Conservation (phyloP, 1,140 invertebrate genomes). For the Augochlora pura region DNA sequence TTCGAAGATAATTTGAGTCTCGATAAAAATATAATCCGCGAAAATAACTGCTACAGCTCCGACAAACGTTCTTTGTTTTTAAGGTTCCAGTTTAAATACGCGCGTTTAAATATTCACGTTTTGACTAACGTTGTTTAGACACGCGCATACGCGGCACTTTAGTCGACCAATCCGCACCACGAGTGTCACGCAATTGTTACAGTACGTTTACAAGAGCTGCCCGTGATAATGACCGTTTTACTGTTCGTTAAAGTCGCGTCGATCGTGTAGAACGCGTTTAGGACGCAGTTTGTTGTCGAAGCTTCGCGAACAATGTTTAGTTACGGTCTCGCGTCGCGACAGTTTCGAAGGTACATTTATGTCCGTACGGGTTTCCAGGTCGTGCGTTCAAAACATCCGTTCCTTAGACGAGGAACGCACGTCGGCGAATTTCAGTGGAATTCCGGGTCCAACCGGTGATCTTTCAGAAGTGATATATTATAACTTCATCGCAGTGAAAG, state of each 20-base stretch:
- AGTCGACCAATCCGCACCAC: background rate
- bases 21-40: background rate
- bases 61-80: background rate
- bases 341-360: background rate
- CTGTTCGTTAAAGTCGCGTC: background rate
- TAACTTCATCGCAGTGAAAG: constrained; percentile 26
- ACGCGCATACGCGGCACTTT: constrained; percentile 14
- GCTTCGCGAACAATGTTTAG: constrained; percentile 10
- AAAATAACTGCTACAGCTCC: background rate
- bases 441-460: constrained; percentile 36
- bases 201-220: constrained; percentile 8
- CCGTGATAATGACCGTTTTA: background rate
- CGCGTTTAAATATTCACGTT: too few relatives aligned
- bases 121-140: background rate
- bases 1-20: background rate
- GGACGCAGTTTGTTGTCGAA: too few relatives aligned
- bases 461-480: constrained; percentile 35
- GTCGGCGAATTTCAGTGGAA: constrained; percentile 25
- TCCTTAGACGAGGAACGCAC: background rate
- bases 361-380: too few relatives aligned
- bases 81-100: background rate
- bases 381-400: background rate
- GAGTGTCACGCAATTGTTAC: constrained; percentile 5
- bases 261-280: background rate
- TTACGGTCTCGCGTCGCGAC: background rate